Evolutionary conservation across 2,888 invertebrate species (phyloP).

Genomic region (Entomobrya proxima): DNA sequence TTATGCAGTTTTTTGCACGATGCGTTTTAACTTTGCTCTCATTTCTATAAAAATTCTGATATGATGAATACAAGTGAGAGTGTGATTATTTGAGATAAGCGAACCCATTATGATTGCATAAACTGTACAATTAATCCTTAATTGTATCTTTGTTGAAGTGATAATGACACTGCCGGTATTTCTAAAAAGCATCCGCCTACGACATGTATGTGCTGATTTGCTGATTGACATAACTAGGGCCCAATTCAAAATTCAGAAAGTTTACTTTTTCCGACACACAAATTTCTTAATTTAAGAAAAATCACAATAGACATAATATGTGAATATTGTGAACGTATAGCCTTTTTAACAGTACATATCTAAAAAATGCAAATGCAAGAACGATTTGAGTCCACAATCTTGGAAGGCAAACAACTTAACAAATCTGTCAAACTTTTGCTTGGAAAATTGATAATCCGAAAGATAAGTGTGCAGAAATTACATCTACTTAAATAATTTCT

Average conservation of each 20-base stretch:
- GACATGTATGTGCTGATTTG: too few species aligned
- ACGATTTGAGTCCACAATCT: too few species aligned
- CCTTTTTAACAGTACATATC: too few species aligned
- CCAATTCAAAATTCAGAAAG: not conserved
- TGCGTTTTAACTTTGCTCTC: not conserved
- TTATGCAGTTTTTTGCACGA: not conserved
- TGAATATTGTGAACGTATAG: too few species aligned
- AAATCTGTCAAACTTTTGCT: not conserved
- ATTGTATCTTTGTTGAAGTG: not conserved
- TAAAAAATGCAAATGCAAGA: too few species aligned
- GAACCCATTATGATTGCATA: conserved; percentile 7
- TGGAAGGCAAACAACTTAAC: not conserved
- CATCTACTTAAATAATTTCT: too few species aligned
- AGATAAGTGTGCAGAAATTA: too few species aligned
- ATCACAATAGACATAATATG: too few species aligned
- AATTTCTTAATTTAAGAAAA: too few species aligned
- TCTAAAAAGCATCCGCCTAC: not conserved
- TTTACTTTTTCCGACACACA: too few species aligned
- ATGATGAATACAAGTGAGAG: not conserved
- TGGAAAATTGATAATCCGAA: too few species aligned
- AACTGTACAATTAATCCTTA: not conserved
- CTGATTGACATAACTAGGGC: not conserved
- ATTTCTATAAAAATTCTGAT: not conserved
- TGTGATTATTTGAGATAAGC: not conserved
- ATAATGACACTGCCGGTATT: not conserved